Evolutionary conservation across 2,797 vertebrate genomes (phyloP), one percentile per base, ranked within the genome.

Genomic region (Cynodonichthys magdalenae): DNA sequence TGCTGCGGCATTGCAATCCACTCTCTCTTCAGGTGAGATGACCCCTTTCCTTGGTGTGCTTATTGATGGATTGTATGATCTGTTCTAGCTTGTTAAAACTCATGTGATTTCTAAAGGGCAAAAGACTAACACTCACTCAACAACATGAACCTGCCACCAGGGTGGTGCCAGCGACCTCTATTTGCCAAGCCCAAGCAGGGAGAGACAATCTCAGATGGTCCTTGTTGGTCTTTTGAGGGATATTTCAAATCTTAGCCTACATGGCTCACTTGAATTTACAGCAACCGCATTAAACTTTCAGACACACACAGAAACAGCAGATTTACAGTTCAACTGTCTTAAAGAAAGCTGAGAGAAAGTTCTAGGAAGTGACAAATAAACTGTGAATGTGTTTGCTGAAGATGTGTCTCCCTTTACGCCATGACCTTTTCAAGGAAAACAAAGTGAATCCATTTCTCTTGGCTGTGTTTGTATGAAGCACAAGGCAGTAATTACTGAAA

Each of bases 341-440:
- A 66, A 34, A 82, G 53, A 72, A 87, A 75, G 66, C 44, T 31
- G 27, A 31, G 19, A 46, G 53, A 29, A 44, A 65, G 83, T 82
- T 75, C 63, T n/a, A 1, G 42, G 53, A 81, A 57, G 52, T 58
- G 62, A 77, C 27, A 57, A 65, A 42, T 72, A 52, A 69, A 66
- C 58, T 11, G 47, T 60, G 59, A 71, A 67, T 66, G 28, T n/a
- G 18, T 42, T 47, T 59, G 53, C 70, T 42, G 3, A 52, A 19
- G 57, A 79, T 45, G 60, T 53, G 55, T 53, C 70, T 58, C 34
- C 54, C 69, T 41, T 3, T 64, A 44, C 1, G 54, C 62, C 64
- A 70, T 88, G 89, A 90, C 88, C 89, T 90, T 92, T 91, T 72
- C 31, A 31, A 51, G 54, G 73, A 61, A 66, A 68, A 58, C 80